Conservation (phyloP, 1,140 invertebrate genomes). For the Papilio polyxenes region DNA sequence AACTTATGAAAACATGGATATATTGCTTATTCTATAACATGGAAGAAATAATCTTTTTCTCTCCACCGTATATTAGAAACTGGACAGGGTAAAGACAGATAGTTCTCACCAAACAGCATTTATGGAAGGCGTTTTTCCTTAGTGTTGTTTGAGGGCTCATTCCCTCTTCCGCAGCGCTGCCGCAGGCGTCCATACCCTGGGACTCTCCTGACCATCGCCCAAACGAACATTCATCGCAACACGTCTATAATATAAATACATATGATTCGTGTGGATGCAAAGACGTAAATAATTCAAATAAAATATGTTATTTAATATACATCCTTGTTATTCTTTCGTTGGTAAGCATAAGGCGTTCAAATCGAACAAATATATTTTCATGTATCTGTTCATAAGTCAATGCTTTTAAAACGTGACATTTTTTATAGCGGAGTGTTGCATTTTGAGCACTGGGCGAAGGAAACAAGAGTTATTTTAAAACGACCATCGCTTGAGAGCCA, state of each 20-base stretch:
- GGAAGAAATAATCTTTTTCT: neutral
- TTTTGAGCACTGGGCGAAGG: too few species aligned
- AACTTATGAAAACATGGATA: too few species aligned
- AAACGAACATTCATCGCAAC: slow-evolving; percentile 70
- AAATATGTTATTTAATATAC: too few species aligned
- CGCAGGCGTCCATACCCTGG: slow-evolving; percentile 59
- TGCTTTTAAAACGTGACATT: too few species aligned
- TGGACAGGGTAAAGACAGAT: neutral
- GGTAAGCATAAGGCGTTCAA: too few species aligned
- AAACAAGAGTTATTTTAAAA: too few species aligned
- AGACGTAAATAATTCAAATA: too few species aligned
- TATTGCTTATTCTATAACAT: neutral
- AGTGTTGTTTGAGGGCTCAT: slow-evolving; percentile 23
- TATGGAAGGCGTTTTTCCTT: neutral
- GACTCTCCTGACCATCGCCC: slow-evolving; percentile 60
- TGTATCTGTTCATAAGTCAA: too few species aligned
- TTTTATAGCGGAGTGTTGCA: too few species aligned
- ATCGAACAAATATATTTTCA: too few species aligned
- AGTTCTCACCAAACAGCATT: neutral
- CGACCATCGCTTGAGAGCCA: too few species aligned
- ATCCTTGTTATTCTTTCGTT: too few species aligned
- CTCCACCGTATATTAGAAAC: neutral
- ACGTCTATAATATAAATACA: slow-evolving; percentile 52
- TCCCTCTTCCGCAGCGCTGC: slow-evolving; percentile 46
- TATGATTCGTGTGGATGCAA: neutral